A percentile compares a stretch with the other conserved stretches of the same genome.
phyloP scores from a whole-genome alignment of 2,888 invertebrate genomes.

The Leptinotarsa rubiginosa region DNA sequence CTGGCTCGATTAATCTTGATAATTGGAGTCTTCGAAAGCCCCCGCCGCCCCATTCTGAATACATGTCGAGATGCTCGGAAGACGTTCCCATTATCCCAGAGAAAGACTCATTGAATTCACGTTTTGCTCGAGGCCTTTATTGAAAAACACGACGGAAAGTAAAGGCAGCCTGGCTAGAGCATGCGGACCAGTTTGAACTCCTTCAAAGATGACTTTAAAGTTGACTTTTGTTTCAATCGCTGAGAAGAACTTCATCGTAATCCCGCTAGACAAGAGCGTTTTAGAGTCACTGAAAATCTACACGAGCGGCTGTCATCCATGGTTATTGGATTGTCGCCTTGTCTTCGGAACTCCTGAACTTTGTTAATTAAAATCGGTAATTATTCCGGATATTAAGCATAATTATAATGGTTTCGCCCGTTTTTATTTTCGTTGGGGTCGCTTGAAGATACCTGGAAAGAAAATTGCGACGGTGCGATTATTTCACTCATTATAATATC shows the following conservation, averaged over 20 bases:
- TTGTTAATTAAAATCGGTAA: conserved; percentile 23
- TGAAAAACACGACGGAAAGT: conserved; percentile 7
- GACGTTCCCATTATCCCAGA: conserved; percentile 13
- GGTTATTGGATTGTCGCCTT: conserved; percentile 28
- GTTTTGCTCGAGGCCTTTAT: conserved; percentile 7
- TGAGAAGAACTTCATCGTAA: neutral
- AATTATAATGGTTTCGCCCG: conserved; percentile 8
- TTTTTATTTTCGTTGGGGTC: neutral
- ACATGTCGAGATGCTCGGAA: conserved; percentile 16
- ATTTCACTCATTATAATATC: neutral
- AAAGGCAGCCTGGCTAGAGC: neutral
- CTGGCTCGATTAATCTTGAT: conserved; percentile 12
- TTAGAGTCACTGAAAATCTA: conserved; percentile 18
- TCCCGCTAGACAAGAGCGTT: conserved; percentile 10
- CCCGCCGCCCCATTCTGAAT: neutral
- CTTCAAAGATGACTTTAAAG: conserved; percentile 5
- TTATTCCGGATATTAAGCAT: conserved; percentile 27
- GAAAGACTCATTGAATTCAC: conserved; percentile 15
- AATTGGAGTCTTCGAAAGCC: neutral
- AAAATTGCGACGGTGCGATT: neutral
- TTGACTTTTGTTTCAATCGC: conserved; percentile 16
- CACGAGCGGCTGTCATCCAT: conserved; percentile 20
- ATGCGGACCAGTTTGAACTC: conserved; percentile 7
- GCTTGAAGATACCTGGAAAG: neutral
- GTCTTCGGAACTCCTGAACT: conserved; percentile 20